Base-by-base conservation (phyloP, 2,888 invertebrate species). In the Drosophila borealis region DNA sequence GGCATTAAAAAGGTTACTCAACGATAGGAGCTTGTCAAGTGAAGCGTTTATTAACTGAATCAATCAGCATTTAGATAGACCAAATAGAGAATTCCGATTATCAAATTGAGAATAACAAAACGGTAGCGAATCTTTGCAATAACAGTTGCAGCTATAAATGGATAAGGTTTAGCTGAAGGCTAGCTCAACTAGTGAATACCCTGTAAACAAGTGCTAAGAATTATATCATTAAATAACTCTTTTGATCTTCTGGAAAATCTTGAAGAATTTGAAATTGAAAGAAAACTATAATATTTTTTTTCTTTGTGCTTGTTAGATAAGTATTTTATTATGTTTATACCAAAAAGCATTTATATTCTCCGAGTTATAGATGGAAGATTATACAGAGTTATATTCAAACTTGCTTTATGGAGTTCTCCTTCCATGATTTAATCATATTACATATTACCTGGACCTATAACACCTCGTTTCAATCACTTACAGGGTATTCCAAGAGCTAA, bases 11-110 rank as follows among this genome's bases (percentile, higher is more conserved):
- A 46, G 42, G 45, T 70, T 37, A 57, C 42, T 34, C 45, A 46
- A 29, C 54, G 46, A 45, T 53, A 65, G 55, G 14, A 55, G 53
- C 11, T 54, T 51, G 44, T 45, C 39, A 49, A 62, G 45, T 49
- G 42, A 62, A 34, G 13, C n/a, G 37, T 6, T 33, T 69, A 49
- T 53, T 56, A 37, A 39, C 36, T 44, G 34, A 57, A 71, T 61
- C 65, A 48, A 39, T 36, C 29, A 66, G 62, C 44, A 53, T 74
- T 69, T 53, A 55, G 61, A 73, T 60, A 53, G 14, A 33, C 13
- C 42, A 50, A 54, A 33, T 56, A 37, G 29, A 49, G 21, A 50
- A 45, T 67, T 14, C 29, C 17, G 45, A 67, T 45, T 33, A n/a
- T n/a, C 1, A 10, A 21, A n/a, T 55, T 41, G 13, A 6, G 10